Percentiles rank a stretch among this genome's conserved stretches.
These are phyloP conservation scores for Mnemiopsis leidyi DNA, from an alignment of 37 sponge, comb jelly and placozoan species.

Conservation along the genomic window DNA sequence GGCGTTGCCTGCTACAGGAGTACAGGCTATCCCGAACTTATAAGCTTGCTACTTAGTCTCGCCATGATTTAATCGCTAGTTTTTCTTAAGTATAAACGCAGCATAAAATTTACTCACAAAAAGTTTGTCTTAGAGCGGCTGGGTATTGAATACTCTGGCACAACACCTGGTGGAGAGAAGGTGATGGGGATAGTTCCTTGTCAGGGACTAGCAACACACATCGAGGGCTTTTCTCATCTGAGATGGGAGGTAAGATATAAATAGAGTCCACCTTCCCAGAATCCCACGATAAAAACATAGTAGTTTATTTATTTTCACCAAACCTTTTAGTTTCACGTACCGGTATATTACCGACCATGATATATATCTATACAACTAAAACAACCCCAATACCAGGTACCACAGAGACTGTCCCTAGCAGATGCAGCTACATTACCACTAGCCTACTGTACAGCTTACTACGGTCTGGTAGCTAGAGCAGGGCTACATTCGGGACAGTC, in stretches of 20 bases:
- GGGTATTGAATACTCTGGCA: slow-evolving; percentile 18
- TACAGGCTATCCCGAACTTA: too few relatives aligned
- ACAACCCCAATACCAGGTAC: neutral
- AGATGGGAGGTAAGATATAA: slow-evolving; percentile 17
- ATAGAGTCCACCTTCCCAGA: too few relatives aligned
- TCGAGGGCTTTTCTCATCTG: neutral
- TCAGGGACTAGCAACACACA: slow-evolving; percentile 24
- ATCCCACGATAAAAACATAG: too few relatives aligned
- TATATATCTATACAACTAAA: too few relatives aligned
- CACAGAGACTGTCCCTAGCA: neutral
- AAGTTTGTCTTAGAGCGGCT: neutral
- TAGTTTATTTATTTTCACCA: too few relatives aligned
- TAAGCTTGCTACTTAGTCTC: too few relatives aligned
- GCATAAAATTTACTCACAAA: too few relatives aligned
- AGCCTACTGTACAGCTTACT: slow-evolving; percentile 21
- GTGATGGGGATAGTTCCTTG: slow-evolving; percentile 52
- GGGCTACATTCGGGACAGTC: neutral
- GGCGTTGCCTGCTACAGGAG: too few relatives aligned
- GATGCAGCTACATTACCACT: slow-evolving; percentile 30
- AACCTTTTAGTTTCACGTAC: too few relatives aligned
- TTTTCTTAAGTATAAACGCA: too few relatives aligned
- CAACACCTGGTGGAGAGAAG: neutral
- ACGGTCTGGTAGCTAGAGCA: neutral
- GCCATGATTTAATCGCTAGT: too few relatives aligned
- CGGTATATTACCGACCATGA: too few relatives aligned